Evolutionary conservation across 2,797 vertebrate genomes (phyloP), one percentile per base, ranked within the genome.

Genomic region (Gymnodraco acuticeps): DNA sequence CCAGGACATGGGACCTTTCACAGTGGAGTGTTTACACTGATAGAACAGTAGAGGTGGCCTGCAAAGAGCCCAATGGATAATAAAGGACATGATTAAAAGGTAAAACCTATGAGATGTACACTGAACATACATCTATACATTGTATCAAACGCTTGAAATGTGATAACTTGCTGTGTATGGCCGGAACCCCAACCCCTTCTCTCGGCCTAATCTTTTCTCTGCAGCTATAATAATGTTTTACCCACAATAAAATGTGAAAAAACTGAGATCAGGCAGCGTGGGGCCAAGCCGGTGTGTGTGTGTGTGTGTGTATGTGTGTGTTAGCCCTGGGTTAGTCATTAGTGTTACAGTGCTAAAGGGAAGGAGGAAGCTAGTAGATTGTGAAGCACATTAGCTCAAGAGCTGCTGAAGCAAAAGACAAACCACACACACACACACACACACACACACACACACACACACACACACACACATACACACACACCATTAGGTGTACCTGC

Each of bases 351-450:
- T 60, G 78, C 75, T 75, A 56, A 79, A 70, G 85, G 82, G 74
- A 75, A 85, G 66, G 73, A 81, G 43, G 70, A 81, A 83, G 74
- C 63, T 13, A 61, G 78, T 74, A 72, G 76, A 88, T 87, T 48
- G 79, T 84, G 77, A 87, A 87, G 59, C 70, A 78, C 86, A 88
- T 90, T 90, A 88, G 77, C 78, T 77, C 61, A 80, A 80, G 77
- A 87, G 84, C 66, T 16, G 20, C 64, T 83, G 69, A 78, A 85
- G 78, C 76, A 78, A 58, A 77, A 41, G 20, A 33, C 27, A 62
- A 47, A 56, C 58, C 45, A 60, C 17, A 56, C 69, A 67, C 63
- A 77, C 52, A 45, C 54, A 69, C 19, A 70, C 50, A 60, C 17
- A 56, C 69, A 67, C 63, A 80, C 52, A 45, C 60, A 69, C 19